These are phyloP conservation scores for Mimas tiliae DNA, from an alignment of 2,888 invertebrate species.

Conservation along the genomic window DNA sequence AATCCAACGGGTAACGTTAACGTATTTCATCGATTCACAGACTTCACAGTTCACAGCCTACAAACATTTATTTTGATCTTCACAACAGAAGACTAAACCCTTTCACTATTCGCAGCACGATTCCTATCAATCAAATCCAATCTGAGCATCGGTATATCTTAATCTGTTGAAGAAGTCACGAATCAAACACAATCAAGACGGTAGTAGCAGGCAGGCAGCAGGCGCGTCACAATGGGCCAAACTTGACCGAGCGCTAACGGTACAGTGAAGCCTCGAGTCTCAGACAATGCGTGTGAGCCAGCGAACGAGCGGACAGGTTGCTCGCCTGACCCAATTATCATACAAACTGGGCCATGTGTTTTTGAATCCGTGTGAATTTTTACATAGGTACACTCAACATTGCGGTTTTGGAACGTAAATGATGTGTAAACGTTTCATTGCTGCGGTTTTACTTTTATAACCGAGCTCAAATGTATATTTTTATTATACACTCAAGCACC, in stretches of 20 bases:
- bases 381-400: conserved; percentile 44
- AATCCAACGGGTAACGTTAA: not conserved
- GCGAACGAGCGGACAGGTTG: conserved; percentile 68
- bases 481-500: conserved; percentile 8
- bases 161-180: conserved; percentile 9
- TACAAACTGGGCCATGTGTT: conserved; percentile 71
- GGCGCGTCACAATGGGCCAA: conserved; percentile 72
- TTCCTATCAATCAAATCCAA: conserved; percentile 3
- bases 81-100: not conserved
- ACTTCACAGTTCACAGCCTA: not conserved
- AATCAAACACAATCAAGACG: conserved; percentile 19
- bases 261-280: conserved; percentile 59
- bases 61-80: no score
- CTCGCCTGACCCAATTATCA: conserved; percentile 82
- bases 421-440: conserved; percentile 17
- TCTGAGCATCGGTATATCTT: not conserved
- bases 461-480: conserved; percentile 12
- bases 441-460: conserved; percentile 15
- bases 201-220: conserved; percentile 28
- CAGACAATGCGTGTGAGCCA: conserved; percentile 78
- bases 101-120: not conserved
- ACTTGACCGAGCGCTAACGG: conserved; percentile 81
- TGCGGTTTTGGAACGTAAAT: conserved; percentile 33
- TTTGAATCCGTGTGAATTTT: conserved; percentile 75
- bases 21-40: not conserved